These are phyloP conservation scores for Holacanthus passer DNA, from an alignment of 2,113 vertebrate species.

Conservation along the genomic window DNA sequence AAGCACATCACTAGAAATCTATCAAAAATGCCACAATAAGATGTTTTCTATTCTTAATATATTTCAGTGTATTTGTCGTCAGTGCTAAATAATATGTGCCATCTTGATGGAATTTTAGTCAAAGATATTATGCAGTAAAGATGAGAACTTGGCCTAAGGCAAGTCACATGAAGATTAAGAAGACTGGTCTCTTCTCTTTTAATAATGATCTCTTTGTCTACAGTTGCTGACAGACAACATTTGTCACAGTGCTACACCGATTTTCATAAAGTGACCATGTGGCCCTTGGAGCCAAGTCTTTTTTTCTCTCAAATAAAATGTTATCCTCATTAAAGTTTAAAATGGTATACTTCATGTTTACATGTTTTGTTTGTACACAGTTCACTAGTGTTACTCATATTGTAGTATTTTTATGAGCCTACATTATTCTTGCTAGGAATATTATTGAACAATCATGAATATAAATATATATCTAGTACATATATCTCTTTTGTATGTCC, in stretches of 20 bases:
- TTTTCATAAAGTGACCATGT: background rate
- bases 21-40: too few relatives aligned
- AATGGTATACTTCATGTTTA: background rate
- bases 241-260: constrained; percentile 1
- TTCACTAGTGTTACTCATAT: too few relatives aligned
- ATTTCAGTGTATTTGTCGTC: background rate
- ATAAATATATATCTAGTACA: background rate
- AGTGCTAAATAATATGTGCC: background rate
- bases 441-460: background rate
- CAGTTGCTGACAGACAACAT: background rate
- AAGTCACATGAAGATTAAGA: constrained; percentile 67
- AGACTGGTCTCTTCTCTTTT: background rate
- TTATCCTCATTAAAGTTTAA: background rate
- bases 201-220: constrained; percentile 53
- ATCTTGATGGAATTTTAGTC: background rate
- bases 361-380: background rate
- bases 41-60: background rate
- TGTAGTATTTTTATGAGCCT: too few relatives aligned
- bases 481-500: background rate
- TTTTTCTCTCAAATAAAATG: background rate
- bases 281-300: background rate
- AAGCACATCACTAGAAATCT: background rate
- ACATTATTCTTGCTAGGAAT: background rate
- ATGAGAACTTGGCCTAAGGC: constrained; percentile 11
- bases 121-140: background rate